Percentiles rank a stretch among this genome's conserved stretches.
phyloP scores from a whole-genome alignment of 2,113 vertebrate species.

The Oceanites oceanicus region DNA sequence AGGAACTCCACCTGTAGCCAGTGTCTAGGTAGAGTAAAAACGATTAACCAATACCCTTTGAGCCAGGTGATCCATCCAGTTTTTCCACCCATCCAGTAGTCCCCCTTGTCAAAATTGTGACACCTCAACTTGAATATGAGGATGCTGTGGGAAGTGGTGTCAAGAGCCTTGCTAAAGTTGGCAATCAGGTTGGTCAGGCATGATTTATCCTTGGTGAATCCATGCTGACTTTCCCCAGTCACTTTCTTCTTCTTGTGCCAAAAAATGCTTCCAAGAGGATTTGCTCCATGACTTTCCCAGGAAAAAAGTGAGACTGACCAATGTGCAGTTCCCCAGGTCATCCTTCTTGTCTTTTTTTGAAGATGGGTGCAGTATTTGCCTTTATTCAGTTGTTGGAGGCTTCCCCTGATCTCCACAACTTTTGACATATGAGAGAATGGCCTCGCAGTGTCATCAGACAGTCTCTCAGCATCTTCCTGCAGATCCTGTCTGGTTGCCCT shows the following conservation, averaged over 20 bases:
- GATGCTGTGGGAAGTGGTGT: not conserved
- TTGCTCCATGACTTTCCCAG: not conserved
- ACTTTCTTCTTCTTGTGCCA: not conserved
- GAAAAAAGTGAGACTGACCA: not conserved
- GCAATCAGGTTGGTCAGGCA: not conserved
- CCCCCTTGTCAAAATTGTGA: not conserved
- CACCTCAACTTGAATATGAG: not conserved
- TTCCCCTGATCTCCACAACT: not conserved
- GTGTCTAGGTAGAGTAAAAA: not conserved
- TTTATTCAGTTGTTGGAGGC: not conserved
- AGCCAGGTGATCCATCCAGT: not conserved
- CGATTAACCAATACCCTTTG: not conserved
- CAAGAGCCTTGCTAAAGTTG: not conserved
- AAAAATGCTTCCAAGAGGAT: not conserved
- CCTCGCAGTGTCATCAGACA: not conserved
- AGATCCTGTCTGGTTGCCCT: not conserved
- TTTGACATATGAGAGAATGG: not conserved
- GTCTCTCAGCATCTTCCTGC: constrained; percentile 23
- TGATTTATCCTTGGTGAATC: not conserved
- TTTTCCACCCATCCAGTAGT: not conserved
- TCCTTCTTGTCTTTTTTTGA: not conserved
- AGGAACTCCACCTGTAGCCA: not conserved
- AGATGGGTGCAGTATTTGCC: not conserved
- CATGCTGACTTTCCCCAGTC: not conserved
- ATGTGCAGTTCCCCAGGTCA: not conserved